Conservation (phyloP, 2,888 invertebrate species). For the Nemotelus pantherinus region DNA sequence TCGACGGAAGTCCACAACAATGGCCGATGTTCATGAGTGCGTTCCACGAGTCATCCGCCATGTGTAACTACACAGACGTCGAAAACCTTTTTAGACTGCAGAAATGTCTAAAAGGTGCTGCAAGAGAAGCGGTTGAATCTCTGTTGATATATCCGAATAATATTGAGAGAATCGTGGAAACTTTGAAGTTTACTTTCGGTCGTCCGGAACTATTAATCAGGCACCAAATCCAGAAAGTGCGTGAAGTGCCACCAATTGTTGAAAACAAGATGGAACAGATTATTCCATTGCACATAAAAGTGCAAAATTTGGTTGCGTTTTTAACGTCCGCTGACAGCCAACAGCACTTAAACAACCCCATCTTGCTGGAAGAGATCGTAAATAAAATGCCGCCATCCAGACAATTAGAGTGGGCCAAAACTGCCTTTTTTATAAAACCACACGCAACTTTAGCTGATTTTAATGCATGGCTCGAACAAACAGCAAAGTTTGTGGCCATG, state of each 20-base stretch:
- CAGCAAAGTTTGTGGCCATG: constrained; percentile 26
- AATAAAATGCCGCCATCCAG: constrained; percentile 39
- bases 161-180: constrained; percentile 44
- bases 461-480: constrained; percentile 43
- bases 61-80: constrained; percentile 31
- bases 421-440: constrained; percentile 30
- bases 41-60: constrained; percentile 35
- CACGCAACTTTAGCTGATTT: constrained; percentile 45
- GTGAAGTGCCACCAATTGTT: constrained; percentile 39
- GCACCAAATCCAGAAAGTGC: constrained; percentile 41
- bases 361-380: no score
- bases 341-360: constrained; percentile 47
- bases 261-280: constrained; percentile 43
- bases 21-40: constrained; percentile 45
- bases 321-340: constrained; percentile 34
- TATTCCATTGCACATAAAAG: constrained; percentile 36
- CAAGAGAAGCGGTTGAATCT: constrained; percentile 35
- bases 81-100: constrained; percentile 46
- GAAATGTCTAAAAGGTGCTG: constrained; percentile 29
- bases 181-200: constrained; percentile 48
- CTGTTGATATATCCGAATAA: constrained; percentile 48
- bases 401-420: constrained; percentile 46
- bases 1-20: constrained; percentile 44
- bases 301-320: constrained; percentile 45
- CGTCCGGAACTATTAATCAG: constrained; percentile 48